Conservation (phyloP, 1,140 invertebrate species). For the Drosophila melanogaster region DNA sequence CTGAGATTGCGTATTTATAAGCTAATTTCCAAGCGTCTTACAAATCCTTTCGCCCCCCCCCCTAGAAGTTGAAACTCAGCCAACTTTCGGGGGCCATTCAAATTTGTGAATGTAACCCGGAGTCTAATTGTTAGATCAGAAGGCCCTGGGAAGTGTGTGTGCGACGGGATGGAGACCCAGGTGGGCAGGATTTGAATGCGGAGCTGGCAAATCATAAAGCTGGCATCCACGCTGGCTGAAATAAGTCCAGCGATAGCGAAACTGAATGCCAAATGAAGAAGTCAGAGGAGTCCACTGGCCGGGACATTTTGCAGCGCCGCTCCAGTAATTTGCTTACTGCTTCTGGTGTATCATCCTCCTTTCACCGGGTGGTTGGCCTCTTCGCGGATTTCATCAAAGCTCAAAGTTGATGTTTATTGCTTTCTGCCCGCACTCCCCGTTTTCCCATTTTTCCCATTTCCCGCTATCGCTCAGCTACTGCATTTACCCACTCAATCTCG, state of each 20-base stretch:
- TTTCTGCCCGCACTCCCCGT: slow-evolving; percentile 19
- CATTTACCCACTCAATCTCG: slow-evolving; percentile 28
- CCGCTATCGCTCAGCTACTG: not conserved
- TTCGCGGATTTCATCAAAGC: slow-evolving; percentile 49
- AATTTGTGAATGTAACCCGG: slow-evolving; percentile 52
- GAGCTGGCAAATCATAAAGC: slow-evolving; percentile 29
- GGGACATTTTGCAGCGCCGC: slow-evolving; percentile 18
- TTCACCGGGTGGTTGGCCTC: slow-evolving; percentile 34
- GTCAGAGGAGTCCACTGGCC: slow-evolving; percentile 18
- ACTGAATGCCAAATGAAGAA: slow-evolving; percentile 69
- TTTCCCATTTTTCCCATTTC: not conserved
- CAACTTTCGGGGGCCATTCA: slow-evolving; percentile 46
- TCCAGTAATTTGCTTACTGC: slow-evolving; percentile 26
- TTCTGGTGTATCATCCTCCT: not conserved
- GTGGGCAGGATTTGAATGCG: slow-evolving; percentile 1
- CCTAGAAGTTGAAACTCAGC: slow-evolving; percentile 21
- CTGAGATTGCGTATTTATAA: slow-evolving; percentile 77
- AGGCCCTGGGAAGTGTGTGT: slow-evolving; percentile 7
- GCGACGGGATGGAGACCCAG: not conserved
- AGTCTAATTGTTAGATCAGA: slow-evolving; percentile 40
- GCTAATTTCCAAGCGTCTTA: slow-evolving; percentile 70
- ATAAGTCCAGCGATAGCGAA: slow-evolving; percentile 43
- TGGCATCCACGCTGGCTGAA: slow-evolving; percentile 7
- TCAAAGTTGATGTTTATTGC: slow-evolving; percentile 56
- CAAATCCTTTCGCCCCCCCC: slow-evolving; percentile 25